Conservation (phyloP, 2,113 vertebrate species). For the Carollia perspicillata region DNA sequence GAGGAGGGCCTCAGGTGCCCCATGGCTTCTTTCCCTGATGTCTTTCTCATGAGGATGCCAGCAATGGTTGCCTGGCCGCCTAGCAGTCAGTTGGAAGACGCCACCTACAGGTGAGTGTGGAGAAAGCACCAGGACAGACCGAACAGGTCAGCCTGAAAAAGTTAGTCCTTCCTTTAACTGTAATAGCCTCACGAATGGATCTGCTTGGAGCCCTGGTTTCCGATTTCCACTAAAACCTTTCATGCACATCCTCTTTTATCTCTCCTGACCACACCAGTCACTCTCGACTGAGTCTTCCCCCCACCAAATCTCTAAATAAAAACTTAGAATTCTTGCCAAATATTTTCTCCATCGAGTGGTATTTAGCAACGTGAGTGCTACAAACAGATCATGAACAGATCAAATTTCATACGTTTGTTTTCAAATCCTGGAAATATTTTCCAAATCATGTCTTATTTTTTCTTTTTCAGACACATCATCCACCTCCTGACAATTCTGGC, state of each 20-base stretch:
- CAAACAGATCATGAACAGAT: slow-evolving; percentile 41
- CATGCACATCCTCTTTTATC: not conserved
- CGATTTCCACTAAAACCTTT: not conserved
- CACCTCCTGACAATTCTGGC: not conserved
- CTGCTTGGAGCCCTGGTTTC: not conserved
- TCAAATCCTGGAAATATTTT: slow-evolving; percentile 58
- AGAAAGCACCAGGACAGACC: not conserved
- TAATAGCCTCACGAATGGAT: not conserved
- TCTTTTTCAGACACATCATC: slow-evolving; percentile 22
- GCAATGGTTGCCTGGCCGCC: not conserved
- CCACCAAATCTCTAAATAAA: slow-evolving; percentile 45
- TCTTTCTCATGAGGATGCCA: not conserved
- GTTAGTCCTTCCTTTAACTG: not conserved
- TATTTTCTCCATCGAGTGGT: slow-evolving; percentile 33
- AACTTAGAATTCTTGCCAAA: slow-evolving; percentile 47
- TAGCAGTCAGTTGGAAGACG: not conserved
- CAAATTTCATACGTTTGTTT: slow-evolving; percentile 52
- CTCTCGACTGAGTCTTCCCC: not conserved
- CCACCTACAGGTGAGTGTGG: not conserved
- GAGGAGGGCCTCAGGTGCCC: not conserved
- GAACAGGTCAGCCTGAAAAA: not conserved
- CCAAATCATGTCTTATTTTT: slow-evolving; percentile 25
- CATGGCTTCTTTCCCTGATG: accelerated
- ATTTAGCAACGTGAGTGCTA: slow-evolving; percentile 32
- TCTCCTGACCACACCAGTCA: not conserved